Evolutionary conservation across 2,797 vertebrate species (phyloP), one percentile per base, ranked within the genome.

Genomic region (Betta splendens): DNA sequence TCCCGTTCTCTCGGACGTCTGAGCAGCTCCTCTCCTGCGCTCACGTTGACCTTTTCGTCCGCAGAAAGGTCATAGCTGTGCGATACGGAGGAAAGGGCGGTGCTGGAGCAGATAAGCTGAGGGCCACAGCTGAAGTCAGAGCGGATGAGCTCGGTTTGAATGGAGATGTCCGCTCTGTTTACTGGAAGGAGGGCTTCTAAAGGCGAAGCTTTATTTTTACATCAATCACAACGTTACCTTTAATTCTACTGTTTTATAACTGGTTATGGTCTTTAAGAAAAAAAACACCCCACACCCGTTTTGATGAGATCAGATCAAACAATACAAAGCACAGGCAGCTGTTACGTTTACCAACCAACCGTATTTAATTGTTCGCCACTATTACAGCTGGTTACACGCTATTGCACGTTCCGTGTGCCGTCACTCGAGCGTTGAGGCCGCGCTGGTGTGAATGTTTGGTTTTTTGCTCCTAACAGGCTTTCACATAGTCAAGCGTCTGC

Each of bases 31-130:
- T 62, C 49, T 44, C 57, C 33, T 58, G 64, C 46, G n/a, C 37
- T 65, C 40, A 44, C 13, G 39, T 32, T 64, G 75, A 76, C 84
- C 84, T 85, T 86, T 86, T 54, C 50, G 32, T 81, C 52, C 26
- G 38, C 44, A 42, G 52, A 87, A 85, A 86, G 75, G 80, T 82
- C 80, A 63, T 16, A 0, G 40, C 32, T 67, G 59, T 32, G 13
- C 56, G 31, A 46, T 9, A 57, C 37, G 17, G 26, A 23, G n/a
- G 26, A 39, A 42, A 52, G 49, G 55, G 50, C 52, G 15, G 39
- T 1, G 4, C 15, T 10, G 26, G 26, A 43, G 42, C 11, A 28
- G 51, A 46, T 43, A 43, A 51, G 72, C 67, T 64, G 71, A 77
- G 58, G 57, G 60, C 54, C 18, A 8, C 7, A 25, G 62, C 7